Conservation (phyloP, 2,113 vertebrate genomes). For the Alouatta palliata region DNA sequence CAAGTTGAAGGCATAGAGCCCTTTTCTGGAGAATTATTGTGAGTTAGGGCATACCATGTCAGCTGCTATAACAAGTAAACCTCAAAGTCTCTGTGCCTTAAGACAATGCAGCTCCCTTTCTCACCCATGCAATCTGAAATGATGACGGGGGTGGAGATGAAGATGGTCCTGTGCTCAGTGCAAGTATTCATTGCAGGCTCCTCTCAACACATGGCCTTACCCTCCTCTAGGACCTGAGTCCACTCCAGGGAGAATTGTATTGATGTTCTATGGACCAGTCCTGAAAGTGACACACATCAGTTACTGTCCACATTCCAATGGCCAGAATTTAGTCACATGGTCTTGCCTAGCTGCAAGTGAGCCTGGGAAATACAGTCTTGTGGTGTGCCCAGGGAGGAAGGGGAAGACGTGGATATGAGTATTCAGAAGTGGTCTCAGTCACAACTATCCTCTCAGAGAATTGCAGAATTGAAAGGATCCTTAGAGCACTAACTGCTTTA, state of each 20-base stretch:
- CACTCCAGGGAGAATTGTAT: not conserved
- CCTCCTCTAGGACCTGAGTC: not conserved
- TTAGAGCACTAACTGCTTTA: accelerated
- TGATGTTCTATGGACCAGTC: not conserved
- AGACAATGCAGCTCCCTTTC: not conserved
- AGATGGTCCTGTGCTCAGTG: accelerated
- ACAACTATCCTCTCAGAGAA: accelerated
- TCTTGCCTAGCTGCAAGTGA: not conserved
- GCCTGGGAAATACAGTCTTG: not conserved
- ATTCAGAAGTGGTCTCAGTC: not conserved
- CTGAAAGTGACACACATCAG: not conserved
- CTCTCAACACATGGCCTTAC: accelerated
- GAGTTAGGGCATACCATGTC: not conserved
- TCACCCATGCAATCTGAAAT: accelerated
- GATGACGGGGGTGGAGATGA: not conserved
- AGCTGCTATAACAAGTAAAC: not conserved
- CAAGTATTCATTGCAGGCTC: not conserved
- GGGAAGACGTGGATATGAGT: accelerated
- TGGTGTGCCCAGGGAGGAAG: accelerated
- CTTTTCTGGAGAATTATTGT: not conserved
- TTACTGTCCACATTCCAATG: too few relatives aligned
- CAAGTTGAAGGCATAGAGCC: not conserved
- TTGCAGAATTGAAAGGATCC: not conserved
- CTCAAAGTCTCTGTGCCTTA: not conserved
- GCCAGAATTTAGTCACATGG: not conserved